Evolutionary conservation across 1,140 invertebrate genomes (phyloP).

Genomic region (Zaprionus kolodkinae): DNA sequence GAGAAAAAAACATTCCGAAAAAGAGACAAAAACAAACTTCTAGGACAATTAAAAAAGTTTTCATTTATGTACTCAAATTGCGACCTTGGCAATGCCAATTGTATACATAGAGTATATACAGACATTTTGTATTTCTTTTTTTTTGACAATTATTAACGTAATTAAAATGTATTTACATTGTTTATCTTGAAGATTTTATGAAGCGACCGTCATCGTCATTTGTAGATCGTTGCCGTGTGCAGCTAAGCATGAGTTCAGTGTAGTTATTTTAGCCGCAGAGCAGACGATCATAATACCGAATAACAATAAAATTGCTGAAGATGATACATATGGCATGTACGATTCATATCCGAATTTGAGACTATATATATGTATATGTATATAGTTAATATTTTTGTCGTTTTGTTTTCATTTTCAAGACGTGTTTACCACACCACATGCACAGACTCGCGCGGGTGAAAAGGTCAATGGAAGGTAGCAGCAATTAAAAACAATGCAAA

Average conservation of each 20-base stretch:
- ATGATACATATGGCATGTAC: conserved; percentile 40
- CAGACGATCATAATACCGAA: background rate
- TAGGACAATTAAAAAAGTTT: conserved; percentile 78
- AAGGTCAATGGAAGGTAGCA: conserved; percentile 73
- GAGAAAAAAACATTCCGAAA: conserved; percentile 26
- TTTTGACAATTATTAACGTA: conserved; percentile 83
- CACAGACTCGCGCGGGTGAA: conserved; percentile 51
- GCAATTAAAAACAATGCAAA: conserved; percentile 57
- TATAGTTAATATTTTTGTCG: conserved; percentile 20
- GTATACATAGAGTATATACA: conserved; percentile 37
- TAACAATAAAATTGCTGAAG: conserved; percentile 45
- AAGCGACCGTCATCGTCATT: conserved; percentile 59
- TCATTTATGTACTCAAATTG: conserved; percentile 54
- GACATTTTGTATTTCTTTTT: conserved; percentile 26
- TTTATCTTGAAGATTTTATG: conserved; percentile 72
- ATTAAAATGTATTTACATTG: conserved; percentile 82
- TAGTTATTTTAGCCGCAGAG: background rate
- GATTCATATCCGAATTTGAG: conserved; percentile 16
- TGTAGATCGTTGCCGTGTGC: conserved; percentile 56
- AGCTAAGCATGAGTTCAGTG: conserved; percentile 58
- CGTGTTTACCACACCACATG: conserved; percentile 20
- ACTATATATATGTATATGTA: background rate
- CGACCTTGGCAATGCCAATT: conserved; percentile 80
- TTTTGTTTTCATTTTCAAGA: conserved; percentile 45
- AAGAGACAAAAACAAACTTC: conserved; percentile 56